Conservation (phyloP, 2,888 invertebrate species). For the Ceraclea dissimilis region DNA sequence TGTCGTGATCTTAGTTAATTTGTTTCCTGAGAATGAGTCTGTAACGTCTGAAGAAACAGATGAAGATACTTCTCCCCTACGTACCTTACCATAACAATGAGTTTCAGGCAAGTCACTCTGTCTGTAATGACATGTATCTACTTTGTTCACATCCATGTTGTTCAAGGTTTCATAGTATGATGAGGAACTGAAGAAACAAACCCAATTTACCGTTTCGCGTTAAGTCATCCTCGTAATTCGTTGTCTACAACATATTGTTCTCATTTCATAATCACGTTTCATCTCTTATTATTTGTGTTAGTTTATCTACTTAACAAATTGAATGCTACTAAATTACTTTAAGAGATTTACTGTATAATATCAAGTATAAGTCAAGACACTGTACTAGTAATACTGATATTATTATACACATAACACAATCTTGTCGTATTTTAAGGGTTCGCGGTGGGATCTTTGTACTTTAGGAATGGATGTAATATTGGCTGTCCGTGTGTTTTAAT, state of each 20-base stretch:
- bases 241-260: neutral
- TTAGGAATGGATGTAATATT: too few species aligned
- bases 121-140: conserved; percentile 33
- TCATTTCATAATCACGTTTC: neutral
- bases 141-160: conserved; percentile 27
- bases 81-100: conserved; percentile 36
- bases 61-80: conserved; percentile 37
- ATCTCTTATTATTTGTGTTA: neutral
- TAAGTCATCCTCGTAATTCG: neutral
- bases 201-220: neutral
- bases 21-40: conserved; percentile 13
- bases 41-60: conserved; percentile 7
- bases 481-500: conserved; percentile 19
- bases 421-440: too few species aligned
- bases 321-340: too few species aligned
- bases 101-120: conserved; percentile 34
- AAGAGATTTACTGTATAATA: too few species aligned
- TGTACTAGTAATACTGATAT: too few species aligned
- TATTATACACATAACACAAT: too few species aligned
- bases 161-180: conserved; percentile 8
- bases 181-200: neutral
- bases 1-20: conserved; percentile 16
- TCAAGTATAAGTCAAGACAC: too few species aligned
- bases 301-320: too few species aligned
- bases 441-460: too few species aligned